Evolutionary conservation across 2,888 invertebrate genomes (phyloP).

Genomic region (Cosmia trapezina): DNA sequence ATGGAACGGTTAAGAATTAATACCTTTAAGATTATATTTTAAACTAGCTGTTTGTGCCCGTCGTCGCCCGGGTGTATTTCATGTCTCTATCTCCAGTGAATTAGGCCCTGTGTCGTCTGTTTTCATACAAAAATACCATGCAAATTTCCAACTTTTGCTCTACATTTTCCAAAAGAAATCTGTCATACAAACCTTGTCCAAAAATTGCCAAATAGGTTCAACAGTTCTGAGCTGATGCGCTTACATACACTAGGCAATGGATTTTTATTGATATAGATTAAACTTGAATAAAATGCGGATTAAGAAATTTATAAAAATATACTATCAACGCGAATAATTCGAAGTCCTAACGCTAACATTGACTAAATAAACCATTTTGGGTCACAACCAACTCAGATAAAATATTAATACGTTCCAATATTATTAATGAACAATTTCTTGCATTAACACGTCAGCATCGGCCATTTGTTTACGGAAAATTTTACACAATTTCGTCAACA

Average conservation of each 20-base stretch:
- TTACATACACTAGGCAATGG: no score
- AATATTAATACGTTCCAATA: slow-evolving; percentile 10
- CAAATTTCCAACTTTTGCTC: no score
- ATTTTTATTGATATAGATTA: no score
- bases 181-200: no score
- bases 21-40: neutral
- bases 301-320: neutral
- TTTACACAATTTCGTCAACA: slow-evolving; percentile 7
- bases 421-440: slow-evolving; percentile 40
- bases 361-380: slow-evolving; percentile 20
- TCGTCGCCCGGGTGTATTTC: no score
- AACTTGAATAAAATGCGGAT: neutral
- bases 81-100: no score
- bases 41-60: neutral
- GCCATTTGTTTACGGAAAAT: slow-evolving; percentile 49
- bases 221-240: no score
- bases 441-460: slow-evolving; percentile 36
- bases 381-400: slow-evolving; percentile 40
- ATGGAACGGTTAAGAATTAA: neutral
- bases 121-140: no score
- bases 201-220: no score
- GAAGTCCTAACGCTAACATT: slow-evolving; percentile 8
- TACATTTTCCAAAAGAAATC: no score
- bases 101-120: no score
- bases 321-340: slow-evolving; percentile 8